A percentile compares a stretch with the other conserved stretches of the same genome.
These are phyloP conservation scores for Leucozona laternaria DNA, from an alignment of 2,888 invertebrate species.

Conservation along the genomic window DNA sequence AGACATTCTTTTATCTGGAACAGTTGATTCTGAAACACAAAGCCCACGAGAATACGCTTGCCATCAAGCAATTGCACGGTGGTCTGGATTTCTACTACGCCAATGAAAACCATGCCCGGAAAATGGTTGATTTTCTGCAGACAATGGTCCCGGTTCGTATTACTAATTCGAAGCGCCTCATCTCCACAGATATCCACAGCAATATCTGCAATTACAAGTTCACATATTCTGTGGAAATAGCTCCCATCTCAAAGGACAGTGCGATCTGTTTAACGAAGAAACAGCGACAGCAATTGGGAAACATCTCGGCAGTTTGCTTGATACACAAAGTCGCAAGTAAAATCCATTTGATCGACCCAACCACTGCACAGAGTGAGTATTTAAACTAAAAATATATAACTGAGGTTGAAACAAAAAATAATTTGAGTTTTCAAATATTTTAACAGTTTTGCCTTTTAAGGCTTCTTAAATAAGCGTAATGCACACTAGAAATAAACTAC, in stretches of 20 bases:
- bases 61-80: constrained; percentile 93
- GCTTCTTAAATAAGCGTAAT: too few relatives aligned
- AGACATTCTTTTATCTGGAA: constrained; percentile 98
- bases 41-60: constrained; percentile 94
- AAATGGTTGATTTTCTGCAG: constrained; percentile 96
- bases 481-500: too few relatives aligned
- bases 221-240: constrained; percentile 96
- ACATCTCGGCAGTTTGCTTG: constrained; percentile 94
- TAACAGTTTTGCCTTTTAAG: too few relatives aligned
- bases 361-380: constrained; percentile 90
- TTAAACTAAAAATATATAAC: background rate
- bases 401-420: too few relatives aligned
- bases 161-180: constrained; percentile 95
- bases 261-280: constrained; percentile 95
- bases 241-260: constrained; percentile 97
- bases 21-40: constrained; percentile 98
- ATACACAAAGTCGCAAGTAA: constrained; percentile 94
- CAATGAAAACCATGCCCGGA: constrained; percentile 94
- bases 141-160: constrained; percentile 94
- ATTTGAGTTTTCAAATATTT: too few relatives aligned
- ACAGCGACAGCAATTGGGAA: constrained; percentile 93
- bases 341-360: constrained; percentile 96
- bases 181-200: constrained; percentile 98
- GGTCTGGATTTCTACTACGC: constrained; percentile 98
- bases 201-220: constrained; percentile 98